A percentile compares a stretch with the other conserved stretches of the same genome.
Evolutionary conservation across 2,797 vertebrate species (phyloP).

Genomic region (Halcyon leucocephala): DNA sequence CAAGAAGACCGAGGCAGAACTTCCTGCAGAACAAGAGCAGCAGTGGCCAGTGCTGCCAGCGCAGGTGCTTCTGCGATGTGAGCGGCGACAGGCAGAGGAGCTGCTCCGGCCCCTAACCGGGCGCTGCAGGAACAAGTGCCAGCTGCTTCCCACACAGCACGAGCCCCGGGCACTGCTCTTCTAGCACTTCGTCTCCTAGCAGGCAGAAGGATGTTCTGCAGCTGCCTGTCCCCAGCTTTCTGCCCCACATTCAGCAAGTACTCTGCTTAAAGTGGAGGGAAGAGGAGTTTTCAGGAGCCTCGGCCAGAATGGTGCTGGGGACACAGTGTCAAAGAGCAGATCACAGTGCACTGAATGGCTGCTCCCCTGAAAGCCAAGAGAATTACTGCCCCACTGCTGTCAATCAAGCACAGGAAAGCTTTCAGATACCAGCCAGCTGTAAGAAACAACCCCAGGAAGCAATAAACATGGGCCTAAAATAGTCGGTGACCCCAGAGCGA

Average conservation of each 20-base stretch:
- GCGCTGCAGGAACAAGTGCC: background rate
- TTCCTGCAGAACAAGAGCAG: background rate
- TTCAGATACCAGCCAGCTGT: background rate
- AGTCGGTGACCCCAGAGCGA: background rate
- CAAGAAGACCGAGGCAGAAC: background rate
- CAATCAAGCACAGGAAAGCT: background rate
- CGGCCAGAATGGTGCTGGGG: background rate
- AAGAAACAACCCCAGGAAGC: background rate
- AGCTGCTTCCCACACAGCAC: rapidly evolving
- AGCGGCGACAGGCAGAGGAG: background rate
- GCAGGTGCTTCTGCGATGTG: background rate
- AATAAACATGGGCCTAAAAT: background rate
- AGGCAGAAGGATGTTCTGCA: background rate
- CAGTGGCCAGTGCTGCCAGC: background rate
- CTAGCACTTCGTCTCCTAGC: background rate
- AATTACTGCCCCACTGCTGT: background rate
- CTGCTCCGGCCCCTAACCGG: background rate
- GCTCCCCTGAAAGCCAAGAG: background rate
- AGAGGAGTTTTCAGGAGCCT: background rate
- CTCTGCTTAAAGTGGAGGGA: background rate
- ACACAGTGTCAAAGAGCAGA: background rate
- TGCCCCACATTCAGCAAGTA: background rate
- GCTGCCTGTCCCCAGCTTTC: background rate
- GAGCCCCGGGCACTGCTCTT: background rate
- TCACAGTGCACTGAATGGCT: background rate